A percentile compares a stretch with the other conserved stretches of the same genome.
phyloP scores from a whole-genome alignment of 2,113 vertebrate species.

The Ptychochromis oligacanthus region DNA sequence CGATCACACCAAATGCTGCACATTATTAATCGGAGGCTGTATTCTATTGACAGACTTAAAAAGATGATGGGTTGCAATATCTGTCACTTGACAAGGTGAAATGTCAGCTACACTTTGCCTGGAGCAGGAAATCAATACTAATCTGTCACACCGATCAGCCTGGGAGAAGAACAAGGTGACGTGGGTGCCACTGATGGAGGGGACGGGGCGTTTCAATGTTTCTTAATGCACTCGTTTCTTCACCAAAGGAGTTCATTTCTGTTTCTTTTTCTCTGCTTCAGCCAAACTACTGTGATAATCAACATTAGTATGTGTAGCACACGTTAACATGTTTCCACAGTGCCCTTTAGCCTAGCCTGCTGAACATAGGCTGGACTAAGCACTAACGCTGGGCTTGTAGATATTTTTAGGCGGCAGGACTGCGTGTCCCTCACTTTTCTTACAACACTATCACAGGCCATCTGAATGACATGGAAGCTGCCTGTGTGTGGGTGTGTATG shows the following conservation, averaged over 20 bases:
- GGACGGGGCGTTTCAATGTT: neutral
- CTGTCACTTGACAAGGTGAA: neutral
- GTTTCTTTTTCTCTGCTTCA: neutral
- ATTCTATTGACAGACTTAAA: neutral
- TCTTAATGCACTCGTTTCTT: neutral
- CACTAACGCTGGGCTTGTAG: conserved; percentile 16
- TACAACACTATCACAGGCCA: conserved; percentile 16
- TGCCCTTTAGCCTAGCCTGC: neutral
- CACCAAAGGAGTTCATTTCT: too few species aligned
- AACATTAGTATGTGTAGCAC: neutral
- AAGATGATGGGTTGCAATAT: neutral
- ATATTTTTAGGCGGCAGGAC: conserved; percentile 50
- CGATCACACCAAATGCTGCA: neutral
- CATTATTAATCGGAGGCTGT: neutral
- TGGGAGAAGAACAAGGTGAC: neutral
- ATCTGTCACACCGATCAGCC: conserved; percentile 20
- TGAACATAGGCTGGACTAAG: conserved; percentile 3
- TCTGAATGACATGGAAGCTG: conserved; percentile 40
- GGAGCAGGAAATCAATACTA: conserved; percentile 33
- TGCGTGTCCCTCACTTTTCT: conserved; percentile 30
- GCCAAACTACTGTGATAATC: neutral
- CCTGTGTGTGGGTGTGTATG: neutral
- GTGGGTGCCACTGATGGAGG: neutral
- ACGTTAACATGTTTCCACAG: neutral
- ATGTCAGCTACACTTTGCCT: neutral